Evolutionary conservation across 2,888 invertebrate genomes (phyloP).

Genomic region (Nymphalis c-album): DNA sequence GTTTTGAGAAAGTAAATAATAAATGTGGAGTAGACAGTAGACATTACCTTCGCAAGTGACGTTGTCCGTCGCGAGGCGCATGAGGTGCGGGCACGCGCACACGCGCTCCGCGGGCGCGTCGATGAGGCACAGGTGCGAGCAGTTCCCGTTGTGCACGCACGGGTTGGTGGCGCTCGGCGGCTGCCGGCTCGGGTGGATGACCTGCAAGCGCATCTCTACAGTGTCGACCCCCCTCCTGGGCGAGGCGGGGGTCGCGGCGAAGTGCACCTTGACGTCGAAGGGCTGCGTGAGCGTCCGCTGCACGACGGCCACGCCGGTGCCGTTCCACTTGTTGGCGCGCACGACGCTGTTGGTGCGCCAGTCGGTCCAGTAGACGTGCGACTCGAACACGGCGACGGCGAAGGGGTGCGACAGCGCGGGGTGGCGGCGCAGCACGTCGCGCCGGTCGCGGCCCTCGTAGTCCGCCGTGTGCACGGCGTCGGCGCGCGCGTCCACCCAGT

Average conservation of each 20-base stretch:
- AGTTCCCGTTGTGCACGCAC: conserved; percentile 87
- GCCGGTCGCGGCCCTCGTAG: conserved; percentile 89
- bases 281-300: conserved; percentile 93
- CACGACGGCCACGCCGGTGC: conserved; percentile 87
- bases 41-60: conserved; percentile 83
- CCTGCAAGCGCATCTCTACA: conserved; percentile 42
- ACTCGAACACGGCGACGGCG: conserved; percentile 92
- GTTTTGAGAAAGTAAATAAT: no score
- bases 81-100: conserved; percentile 94
- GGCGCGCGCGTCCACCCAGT: conserved; percentile 89
- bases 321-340: conserved; percentile 93
- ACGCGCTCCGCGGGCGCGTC: conserved; percentile 83
- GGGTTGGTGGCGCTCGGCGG: conserved; percentile 78
- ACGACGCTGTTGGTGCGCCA: conserved; percentile 94
- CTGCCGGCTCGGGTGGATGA: conserved; percentile 72
- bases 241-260: not conserved
- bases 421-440: conserved; percentile 86
- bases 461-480: conserved; percentile 89
- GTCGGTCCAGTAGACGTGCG: conserved; percentile 96
- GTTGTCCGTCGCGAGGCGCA: conserved; percentile 86
- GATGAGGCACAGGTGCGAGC: conserved; percentile 91
- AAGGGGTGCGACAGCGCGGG: conserved; percentile 92
- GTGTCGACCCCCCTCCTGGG: no score
- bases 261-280: conserved; percentile 90
- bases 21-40: no score